Evolutionary conservation across 2,113 vertebrate genomes (phyloP), one percentile per base, ranked within the genome.

Genomic region (zebrafish (Danio rerio)): DNA sequence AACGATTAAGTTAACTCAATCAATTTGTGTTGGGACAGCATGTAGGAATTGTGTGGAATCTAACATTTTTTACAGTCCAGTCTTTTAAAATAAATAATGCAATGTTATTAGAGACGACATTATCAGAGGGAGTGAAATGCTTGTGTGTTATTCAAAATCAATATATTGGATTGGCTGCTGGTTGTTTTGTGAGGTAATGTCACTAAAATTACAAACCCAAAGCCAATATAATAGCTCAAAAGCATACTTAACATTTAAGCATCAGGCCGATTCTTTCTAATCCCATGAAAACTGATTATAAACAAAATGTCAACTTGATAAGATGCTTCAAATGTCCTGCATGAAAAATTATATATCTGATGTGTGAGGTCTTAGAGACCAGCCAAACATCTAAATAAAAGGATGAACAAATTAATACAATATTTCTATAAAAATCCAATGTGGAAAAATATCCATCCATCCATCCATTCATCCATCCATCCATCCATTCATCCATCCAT

Each of bases 211-310:
- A 10, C 9, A 69, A 69, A 69, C 65, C 43, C 5, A 71, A 52
- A 31, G 49, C 7, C 11, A 71, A 20, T 50, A 31, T 53, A 2
- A 5, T 52, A 52, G 45, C 47, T 71, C 47, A 71, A 21, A 68
- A 13, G 69, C 7, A 71, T 71, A 31, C 47, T 63, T 63, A 78
- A 78, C 75, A 78, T 65, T 78, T 49, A 52, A 65, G 15, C 9
- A 21, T 62, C 2, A 16, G 7, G 18, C 15, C 21, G 45, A 52
- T 78, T 52, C 13, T 5, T 78, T 49, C 75, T 77, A 49, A 47
- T 47, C 56, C 61, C 8, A 6, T 47, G 43, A 77, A 20, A 65
- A 49, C 12, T 61, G 42, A 76, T 76, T 49, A 21, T 47, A 49
- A 47, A 50, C 61, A 31, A 78, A 78, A 78, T 62, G 75, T 78